These are phyloP conservation scores for Scolopax rusticola DNA, from an alignment of 2,797 vertebrate genomes.

Conservation along the genomic window DNA sequence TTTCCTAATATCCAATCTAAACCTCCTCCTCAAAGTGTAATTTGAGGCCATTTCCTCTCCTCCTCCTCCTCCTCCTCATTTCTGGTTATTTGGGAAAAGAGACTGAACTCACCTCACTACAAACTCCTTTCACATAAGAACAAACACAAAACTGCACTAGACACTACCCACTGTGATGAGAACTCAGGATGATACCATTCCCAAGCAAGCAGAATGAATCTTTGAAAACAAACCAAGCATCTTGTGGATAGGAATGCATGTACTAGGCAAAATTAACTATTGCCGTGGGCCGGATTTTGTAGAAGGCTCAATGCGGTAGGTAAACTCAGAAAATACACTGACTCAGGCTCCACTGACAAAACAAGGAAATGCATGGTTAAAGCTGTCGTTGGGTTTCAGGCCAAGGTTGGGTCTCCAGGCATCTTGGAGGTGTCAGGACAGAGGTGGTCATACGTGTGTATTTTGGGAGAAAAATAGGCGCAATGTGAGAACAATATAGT, in stretches of 20 bases:
- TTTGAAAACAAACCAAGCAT: background rate
- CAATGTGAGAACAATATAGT: background rate
- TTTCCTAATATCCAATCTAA: background rate
- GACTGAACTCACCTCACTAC: background rate
- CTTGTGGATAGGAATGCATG: background rate
- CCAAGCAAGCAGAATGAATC: background rate
- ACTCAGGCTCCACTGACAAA: background rate
- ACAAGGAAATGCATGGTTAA: background rate
- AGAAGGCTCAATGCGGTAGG: background rate
- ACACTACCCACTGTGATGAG: background rate
- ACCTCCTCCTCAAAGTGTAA: background rate
- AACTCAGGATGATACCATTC: background rate
- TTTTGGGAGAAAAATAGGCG: background rate
- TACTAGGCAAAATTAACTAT: background rate
- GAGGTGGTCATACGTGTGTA: rapidly evolving
- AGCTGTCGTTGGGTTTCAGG: background rate
- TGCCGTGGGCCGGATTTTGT: background rate
- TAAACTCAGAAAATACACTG: background rate
- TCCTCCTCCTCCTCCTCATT: background rate
- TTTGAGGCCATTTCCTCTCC: background rate
- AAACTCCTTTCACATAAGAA: background rate
- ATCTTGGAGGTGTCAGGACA: background rate
- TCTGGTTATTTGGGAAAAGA: background rate
- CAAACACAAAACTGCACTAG: background rate
- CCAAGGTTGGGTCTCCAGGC: rapidly evolving